A percentile compares a stretch with the other conserved stretches of the same genome.
Evolutionary conservation across 2,888 invertebrate genomes (phyloP).

Genomic region (Lamellibrachia satsuma): DNA sequence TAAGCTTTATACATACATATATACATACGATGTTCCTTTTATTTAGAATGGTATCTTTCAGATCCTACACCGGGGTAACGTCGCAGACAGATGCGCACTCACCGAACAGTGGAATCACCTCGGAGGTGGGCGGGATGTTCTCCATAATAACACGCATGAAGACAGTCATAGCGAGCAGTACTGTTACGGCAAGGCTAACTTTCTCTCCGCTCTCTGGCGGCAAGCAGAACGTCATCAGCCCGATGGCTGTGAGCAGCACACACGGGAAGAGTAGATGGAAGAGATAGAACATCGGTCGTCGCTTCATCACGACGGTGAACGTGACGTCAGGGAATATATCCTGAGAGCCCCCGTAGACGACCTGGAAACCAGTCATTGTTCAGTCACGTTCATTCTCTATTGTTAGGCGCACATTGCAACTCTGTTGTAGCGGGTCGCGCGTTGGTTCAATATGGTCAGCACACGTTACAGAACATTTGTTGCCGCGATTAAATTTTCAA

Average conservation of each 20-base stretch:
- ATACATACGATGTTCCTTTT: too few relatives aligned
- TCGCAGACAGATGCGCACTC: conserved; percentile 20
- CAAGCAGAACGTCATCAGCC: conserved; percentile 50
- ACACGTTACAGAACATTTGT: too few relatives aligned
- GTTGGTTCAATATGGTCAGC: too few relatives aligned
- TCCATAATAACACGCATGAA: conserved; percentile 59
- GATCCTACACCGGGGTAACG: not conserved
- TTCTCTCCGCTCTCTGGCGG: conserved; percentile 57
- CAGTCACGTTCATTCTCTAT: not conserved
- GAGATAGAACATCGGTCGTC: conserved; percentile 52
- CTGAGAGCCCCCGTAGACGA: conserved; percentile 33
- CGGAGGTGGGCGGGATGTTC: conserved; percentile 58
- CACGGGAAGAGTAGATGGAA: conserved; percentile 56
- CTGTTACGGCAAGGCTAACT: conserved; percentile 56
- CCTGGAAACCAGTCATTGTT: not conserved
- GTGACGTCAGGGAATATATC: conserved; percentile 44
- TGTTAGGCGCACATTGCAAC: too few relatives aligned
- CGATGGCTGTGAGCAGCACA: conserved; percentile 50
- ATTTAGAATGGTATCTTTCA: too few relatives aligned
- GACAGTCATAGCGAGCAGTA: conserved; percentile 58
- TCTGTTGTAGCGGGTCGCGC: too few relatives aligned
- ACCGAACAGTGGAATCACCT: conserved; percentile 59
- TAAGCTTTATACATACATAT: too few relatives aligned
- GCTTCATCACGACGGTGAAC: conserved; percentile 39
- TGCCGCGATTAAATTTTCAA: too few relatives aligned